Conservation (phyloP, 2,888 invertebrate genomes). For the Crioceris asparagi region DNA sequence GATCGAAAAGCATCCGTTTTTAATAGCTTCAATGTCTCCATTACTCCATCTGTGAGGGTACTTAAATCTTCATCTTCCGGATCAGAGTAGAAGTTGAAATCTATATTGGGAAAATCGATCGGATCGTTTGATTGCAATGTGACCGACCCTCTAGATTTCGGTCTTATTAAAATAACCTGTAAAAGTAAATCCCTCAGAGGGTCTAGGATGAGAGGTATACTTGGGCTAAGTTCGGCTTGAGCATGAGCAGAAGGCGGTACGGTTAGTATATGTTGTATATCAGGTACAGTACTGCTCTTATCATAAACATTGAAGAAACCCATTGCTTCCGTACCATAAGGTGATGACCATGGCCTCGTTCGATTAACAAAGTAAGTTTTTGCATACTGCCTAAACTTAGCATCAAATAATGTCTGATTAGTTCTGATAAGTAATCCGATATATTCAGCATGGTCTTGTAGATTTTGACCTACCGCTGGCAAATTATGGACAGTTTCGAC, state of each 20-base stretch:
- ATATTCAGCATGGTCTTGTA: constrained; percentile 10
- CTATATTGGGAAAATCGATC: background rate
- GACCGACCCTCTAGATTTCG: background rate
- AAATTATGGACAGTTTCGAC: constrained; percentile 7
- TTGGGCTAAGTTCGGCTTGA: too few relatives aligned
- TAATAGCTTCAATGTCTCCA: background rate
- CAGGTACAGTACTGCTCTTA: background rate
- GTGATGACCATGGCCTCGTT: background rate
- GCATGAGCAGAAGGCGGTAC: too few relatives aligned
- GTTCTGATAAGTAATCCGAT: constrained; percentile 5
- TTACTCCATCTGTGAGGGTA: background rate
- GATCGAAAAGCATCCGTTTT: background rate
- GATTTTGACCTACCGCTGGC: constrained; percentile 11
- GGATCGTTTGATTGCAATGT: background rate
- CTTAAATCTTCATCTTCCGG: background rate
- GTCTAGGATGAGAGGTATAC: too few relatives aligned
- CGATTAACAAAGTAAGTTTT: background rate
- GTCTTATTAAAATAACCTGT: background rate
- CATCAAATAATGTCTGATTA: background rate
- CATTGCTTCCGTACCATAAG: background rate
- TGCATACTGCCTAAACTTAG: background rate
- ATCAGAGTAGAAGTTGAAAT: background rate
- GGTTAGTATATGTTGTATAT: background rate
- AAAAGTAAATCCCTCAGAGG: background rate
- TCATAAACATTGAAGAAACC: background rate